Evolutionary conservation across 1,140 invertebrate species (phyloP).

Genomic region (Argopecten irradians): DNA sequence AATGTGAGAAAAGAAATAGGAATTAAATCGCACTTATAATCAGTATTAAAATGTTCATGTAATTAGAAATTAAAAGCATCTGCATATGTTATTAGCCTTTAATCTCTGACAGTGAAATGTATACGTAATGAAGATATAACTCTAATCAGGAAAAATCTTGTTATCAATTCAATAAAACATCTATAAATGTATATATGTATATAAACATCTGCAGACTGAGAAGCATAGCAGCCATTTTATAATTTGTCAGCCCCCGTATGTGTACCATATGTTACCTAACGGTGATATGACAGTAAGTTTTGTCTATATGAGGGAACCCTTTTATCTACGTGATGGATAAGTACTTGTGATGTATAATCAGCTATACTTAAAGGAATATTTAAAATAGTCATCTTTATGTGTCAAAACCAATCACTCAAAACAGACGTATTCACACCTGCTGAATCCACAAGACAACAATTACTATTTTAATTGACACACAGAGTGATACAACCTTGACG

Average conservation of each 20-base stretch:
- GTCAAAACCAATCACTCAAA: slow-evolving; percentile 9
- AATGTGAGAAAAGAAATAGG: too few species aligned
- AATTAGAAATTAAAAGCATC: not conserved
- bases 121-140: not conserved
- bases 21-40: too few species aligned
- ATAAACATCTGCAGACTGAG: not conserved
- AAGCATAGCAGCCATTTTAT: not conserved
- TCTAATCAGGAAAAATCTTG: not conserved
- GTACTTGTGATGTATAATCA: not conserved
- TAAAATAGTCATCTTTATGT: slow-evolving; percentile 7
- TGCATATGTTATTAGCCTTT: not conserved
- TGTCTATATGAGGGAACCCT: not conserved
- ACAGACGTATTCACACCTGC: not conserved
- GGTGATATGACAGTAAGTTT: not conserved
- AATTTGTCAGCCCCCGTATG: not conserved
- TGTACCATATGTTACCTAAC: not conserved
- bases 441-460: not conserved
- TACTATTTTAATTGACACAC: not conserved
- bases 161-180: not conserved
- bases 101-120: not conserved
- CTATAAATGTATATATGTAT: not conserved
- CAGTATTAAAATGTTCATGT: too few species aligned
- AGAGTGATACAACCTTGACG: not conserved
- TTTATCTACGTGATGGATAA: not conserved
- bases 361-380: not conserved